Base-by-base conservation (phyloP, 2,797 vertebrate genomes). In the Triplophysa bombifrons region DNA sequence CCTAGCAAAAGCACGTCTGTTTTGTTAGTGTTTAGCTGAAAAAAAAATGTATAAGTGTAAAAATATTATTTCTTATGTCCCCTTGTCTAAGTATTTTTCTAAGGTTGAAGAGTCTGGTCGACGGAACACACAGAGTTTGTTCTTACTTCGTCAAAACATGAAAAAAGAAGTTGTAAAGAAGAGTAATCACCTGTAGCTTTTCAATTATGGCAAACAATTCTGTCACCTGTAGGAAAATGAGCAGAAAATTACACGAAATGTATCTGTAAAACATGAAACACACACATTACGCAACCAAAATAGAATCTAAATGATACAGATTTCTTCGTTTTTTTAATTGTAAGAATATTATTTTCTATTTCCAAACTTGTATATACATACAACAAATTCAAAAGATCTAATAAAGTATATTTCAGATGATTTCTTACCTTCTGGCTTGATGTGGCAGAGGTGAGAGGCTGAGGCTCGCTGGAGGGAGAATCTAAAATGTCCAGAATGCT, bases 141-240 rank as follows among this genome's bases (percentile, higher is more conserved):
- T 30, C 30, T 30, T 30, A 30, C 30, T 30, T 30, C 30, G 4
- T 30, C 30, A 30, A 30, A 30, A 30, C 30, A 30, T 30, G 30
- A 30, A 4, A 30, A 30, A 30, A 30, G 4, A 30, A 30, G 4
- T 30, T 30, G 30, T 30, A 30, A 30, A 30, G 30, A 30, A 30
- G 30, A 30, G 30, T 30, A 4, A 30, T 30, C 91, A 95, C 94
- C 92, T 95, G 94, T 83, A 95, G 90, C 87, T 94, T 95, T 83
- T 92, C 94, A 81, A 95, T 95, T 77, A 95, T 94, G 88, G 94
- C 94, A 90, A 94, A 94, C 85, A 95, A 88, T 86, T 95, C 94
- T 0, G 93, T 89, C 68, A 92, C 91, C 93, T 95, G 89, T 20
- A 85, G 70, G 75, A 80, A 81, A 88, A 87, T 74, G 27, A 55